phyloP scores from a whole-genome alignment of 2,888 invertebrate species.

The Liposcelis brunnea region DNA sequence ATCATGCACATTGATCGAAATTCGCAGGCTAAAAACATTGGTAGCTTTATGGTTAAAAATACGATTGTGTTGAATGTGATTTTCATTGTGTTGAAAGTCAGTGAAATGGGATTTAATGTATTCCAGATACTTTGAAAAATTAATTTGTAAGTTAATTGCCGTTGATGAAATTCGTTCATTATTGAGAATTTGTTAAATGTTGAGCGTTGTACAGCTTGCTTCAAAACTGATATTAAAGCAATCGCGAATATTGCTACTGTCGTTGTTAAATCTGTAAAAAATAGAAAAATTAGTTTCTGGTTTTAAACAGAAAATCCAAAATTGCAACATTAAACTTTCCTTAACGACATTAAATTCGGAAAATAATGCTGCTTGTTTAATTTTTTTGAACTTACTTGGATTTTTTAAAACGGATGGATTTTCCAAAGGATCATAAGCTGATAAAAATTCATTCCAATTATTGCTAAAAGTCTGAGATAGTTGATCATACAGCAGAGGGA shows the following conservation, averaged over 20 bases:
- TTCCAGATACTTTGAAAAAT: no score
- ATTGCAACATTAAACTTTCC: no score
- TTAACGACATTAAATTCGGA: no score
- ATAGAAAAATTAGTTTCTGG: not conserved
- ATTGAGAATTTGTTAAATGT: no score
- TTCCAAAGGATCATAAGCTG: constrained; percentile 59
- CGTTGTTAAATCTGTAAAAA: not conserved
- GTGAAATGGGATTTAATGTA: constrained; percentile 23
- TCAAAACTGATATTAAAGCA: not conserved
- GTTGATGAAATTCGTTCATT: no score
- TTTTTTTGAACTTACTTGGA: constrained; percentile 21
- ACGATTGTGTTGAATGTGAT: constrained; percentile 23
- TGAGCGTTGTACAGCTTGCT: no score
- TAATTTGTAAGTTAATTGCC: no score
- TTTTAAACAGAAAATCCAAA: no score
- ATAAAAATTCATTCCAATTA: constrained; percentile 64
- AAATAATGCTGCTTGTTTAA: no score
- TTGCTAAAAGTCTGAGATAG: constrained; percentile 50
- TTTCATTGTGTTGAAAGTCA: constrained; percentile 29
- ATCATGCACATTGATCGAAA: constrained; percentile 25
- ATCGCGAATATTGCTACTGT: not conserved
- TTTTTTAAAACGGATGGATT: constrained; percentile 45
- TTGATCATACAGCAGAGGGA: constrained; percentile 47
- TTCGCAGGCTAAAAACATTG: constrained; percentile 28
- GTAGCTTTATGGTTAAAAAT: constrained; percentile 24